Base-by-base conservation (phyloP, 2,113 vertebrate genomes). In the Apistogramma diplotaenia region DNA sequence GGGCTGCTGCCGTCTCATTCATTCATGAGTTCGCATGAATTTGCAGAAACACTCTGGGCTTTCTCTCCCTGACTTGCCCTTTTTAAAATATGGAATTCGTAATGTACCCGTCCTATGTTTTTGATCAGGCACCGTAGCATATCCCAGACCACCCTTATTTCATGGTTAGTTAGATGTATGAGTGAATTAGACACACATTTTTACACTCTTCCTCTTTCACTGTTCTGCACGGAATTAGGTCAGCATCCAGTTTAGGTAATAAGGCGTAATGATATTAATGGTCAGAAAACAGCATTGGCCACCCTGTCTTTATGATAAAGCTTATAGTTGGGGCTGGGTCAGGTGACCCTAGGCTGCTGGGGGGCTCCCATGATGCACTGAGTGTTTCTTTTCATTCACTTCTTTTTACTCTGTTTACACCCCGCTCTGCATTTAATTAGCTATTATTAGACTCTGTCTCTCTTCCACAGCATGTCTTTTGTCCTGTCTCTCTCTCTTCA, bases 11-110 rank as follows among this genome's bases (percentile, higher is more conserved):
- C 31, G 55, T 85, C 90, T 90, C 89, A 84, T 93, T 95, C 93
- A 94, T 94, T 93, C 90, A 94, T 91, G 83, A 91, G 58, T 85
- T 87, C 76, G 86, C 80, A 80, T 85, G 84, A 79, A 86, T 93
- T 86, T 90, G 76, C 78, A 85, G 76, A 86, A 82, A 62, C 59
- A 82, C 79, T 85, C 54, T 43, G 54, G 60, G 55, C 9, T 74
- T 49, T 76, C 46, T 76, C 40, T 40, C 35, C 54, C 59, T 58
- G 40, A 21, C 23, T 65, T 76, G 40, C 21, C 77, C 58, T 21
- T 85, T 33, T 67, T 67, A 56, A 81, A 73, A 78, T 67, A 11
- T 21, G 10, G 31, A 16, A 57, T 79, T 53, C 5, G 3, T 40
- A 53, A 54, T 21, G 8, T 8, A 16, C 7, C 58, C 46, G 2